phyloP scores from a whole-genome alignment of 2,113 vertebrate genomes.

The Myotis davidii region DNA sequence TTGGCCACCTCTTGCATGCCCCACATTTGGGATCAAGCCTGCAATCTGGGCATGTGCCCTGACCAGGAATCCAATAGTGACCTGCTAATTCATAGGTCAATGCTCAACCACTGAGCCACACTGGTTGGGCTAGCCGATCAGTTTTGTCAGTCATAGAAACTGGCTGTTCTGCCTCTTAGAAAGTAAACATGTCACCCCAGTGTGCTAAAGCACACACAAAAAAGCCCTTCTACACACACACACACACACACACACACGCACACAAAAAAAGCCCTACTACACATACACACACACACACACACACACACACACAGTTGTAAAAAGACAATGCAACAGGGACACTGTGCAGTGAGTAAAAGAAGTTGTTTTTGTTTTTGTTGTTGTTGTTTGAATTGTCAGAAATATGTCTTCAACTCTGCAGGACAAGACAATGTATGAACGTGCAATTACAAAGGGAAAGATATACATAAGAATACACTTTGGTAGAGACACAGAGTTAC shows the following conservation, averaged over 20 bases:
- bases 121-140: background rate
- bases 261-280: background rate
- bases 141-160: background rate
- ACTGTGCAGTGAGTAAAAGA: background rate
- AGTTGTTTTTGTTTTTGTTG: background rate
- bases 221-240: background rate
- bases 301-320: background rate
- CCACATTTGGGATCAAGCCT: too few species aligned
- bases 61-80: too few species aligned
- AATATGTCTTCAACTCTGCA: background rate
- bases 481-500: background rate
- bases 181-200: background rate
- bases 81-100: too few species aligned
- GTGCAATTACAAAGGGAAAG: background rate
- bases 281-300: background rate
- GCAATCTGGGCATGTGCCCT: too few species aligned
- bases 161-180: background rate
- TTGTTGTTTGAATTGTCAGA: slow-evolving; percentile 21
- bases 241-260: background rate
- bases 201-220: background rate
- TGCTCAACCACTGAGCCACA: too few species aligned
- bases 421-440: background rate
- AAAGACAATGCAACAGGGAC: background rate
- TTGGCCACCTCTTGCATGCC: too few species aligned
- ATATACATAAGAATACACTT: background rate